Conservation (phyloP, 2,113 vertebrate species). For the Pachyramphus minor region DNA sequence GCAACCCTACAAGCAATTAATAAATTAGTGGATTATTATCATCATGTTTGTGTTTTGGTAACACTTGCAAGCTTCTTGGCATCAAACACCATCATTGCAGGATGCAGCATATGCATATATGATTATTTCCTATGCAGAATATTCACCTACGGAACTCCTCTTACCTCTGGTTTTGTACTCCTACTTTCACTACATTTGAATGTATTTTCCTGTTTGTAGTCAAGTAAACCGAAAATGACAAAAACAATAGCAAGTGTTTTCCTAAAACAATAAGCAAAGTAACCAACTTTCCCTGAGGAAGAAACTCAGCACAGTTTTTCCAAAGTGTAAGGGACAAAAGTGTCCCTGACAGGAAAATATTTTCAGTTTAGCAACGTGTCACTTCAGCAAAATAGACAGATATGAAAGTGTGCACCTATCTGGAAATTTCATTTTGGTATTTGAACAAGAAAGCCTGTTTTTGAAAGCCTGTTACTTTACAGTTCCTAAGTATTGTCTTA, state of each 20-base stretch:
- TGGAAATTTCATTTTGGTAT: background rate
- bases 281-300: background rate
- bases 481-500: background rate
- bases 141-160: background rate
- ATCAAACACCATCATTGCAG: accelerated
- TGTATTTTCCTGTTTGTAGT: background rate
- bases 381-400: background rate
- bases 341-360: background rate
- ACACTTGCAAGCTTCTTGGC: background rate
- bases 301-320: background rate
- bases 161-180: background rate
- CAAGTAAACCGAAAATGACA: background rate
- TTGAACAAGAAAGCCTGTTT: background rate
- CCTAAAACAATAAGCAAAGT: background rate
- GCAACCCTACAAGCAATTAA: background rate
- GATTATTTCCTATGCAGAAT: background rate
- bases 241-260: background rate
- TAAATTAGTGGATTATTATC: background rate
- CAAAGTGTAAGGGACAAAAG: background rate
- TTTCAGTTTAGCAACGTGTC: background rate
- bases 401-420: background rate
- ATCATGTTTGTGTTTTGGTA: background rate
- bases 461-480: background rate
- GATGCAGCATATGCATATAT: background rate
- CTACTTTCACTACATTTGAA: background rate